Conservation (phyloP, 2,797 vertebrate genomes). For the Rhinophrynus dorsalis region DNA sequence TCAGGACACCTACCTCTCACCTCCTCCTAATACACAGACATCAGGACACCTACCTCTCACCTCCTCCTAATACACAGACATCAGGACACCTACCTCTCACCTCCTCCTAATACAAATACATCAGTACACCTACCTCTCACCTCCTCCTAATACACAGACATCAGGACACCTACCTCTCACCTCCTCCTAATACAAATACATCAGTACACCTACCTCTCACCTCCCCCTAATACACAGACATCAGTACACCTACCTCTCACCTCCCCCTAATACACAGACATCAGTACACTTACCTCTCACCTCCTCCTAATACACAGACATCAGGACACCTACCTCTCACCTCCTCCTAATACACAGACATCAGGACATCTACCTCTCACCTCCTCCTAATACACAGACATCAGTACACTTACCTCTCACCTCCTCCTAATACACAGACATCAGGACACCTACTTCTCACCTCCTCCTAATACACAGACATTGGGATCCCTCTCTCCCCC, state of each 20-base stretch:
- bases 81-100: too few relatives aligned
- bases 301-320: not conserved
- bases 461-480: not conserved
- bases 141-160: too few relatives aligned
- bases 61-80: too few relatives aligned
- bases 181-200: not conserved
- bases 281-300: not conserved
- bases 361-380: too few relatives aligned
- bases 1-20: too few relatives aligned
- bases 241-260: not conserved
- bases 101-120: too few relatives aligned
- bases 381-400: not conserved
- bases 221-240: not conserved
- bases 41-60: too few relatives aligned
- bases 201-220: not conserved
- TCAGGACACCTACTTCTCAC: conserved; percentile 7
- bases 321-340: not conserved
- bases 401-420: not conserved
- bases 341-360: not conserved
- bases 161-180: not conserved
- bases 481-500: not conserved
- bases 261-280: not conserved
- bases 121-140: too few relatives aligned
- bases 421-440: not conserved
- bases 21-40: too few relatives aligned